Conservation (phyloP, 2,888 invertebrate species). For the Acronicta aceris region DNA sequence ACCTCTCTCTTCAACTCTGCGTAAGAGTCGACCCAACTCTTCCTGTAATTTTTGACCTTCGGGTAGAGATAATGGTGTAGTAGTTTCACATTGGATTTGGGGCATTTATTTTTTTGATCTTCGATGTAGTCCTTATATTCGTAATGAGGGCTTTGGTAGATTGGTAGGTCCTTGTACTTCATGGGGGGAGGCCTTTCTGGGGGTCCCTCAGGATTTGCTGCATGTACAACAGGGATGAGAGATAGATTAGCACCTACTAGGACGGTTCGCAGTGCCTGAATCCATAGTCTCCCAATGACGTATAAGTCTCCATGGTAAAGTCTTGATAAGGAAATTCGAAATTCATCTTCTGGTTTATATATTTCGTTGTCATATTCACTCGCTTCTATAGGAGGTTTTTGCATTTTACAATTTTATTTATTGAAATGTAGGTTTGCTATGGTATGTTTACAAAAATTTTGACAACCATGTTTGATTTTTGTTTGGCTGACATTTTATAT, state of each 20-base stretch:
- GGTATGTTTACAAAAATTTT: conserved; percentile 59
- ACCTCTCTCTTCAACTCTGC: conserved; percentile 35
- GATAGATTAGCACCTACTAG: conserved; percentile 64
- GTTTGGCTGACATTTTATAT: conserved; percentile 9
- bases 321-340: conserved; percentile 35
- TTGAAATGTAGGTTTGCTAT: conserved; percentile 19
- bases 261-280: conserved; percentile 61
- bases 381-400: conserved; percentile 4
- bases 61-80: conserved; percentile 68
- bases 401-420: conserved; percentile 40
- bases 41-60: conserved; percentile 59
- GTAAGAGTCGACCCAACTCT: conserved; percentile 22
- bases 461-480: conserved; percentile 33
- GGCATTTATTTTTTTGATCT: conserved; percentile 62
- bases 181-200: conserved; percentile 70
- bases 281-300: conserved; percentile 70
- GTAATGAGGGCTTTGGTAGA: conserved; percentile 72
- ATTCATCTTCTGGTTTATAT: conserved; percentile 53
- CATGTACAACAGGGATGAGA: conserved; percentile 68
- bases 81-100: conserved; percentile 63
- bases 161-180: conserved; percentile 74
- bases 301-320: conserved; percentile 67
- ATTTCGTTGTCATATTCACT: conserved; percentile 11
- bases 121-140: conserved; percentile 70
- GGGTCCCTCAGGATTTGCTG: conserved; percentile 53